Evolutionary conservation across 64 coral and sea anemone genomes (phyloP).

Genomic region (Catalaphyllia jardinei): DNA sequence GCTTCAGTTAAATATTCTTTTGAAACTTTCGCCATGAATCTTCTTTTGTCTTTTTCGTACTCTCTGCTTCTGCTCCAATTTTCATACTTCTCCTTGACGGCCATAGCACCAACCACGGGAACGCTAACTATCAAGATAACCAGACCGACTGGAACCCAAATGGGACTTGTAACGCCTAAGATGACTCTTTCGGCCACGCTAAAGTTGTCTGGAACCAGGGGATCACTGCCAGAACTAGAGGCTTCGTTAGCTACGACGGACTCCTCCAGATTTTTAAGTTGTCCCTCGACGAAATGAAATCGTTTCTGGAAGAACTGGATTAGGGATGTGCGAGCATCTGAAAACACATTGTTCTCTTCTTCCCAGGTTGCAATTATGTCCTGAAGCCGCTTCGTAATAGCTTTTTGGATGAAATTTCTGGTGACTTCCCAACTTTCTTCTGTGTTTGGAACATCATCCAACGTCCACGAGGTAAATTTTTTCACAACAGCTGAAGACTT

Average conservation of each 20-base stretch:
- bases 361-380: conserved; percentile 26
- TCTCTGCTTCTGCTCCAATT: not conserved
- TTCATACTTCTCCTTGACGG: not conserved
- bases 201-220: not conserved
- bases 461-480: conserved; percentile 21
- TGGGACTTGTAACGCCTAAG: conserved; percentile 29
- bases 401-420: not conserved
- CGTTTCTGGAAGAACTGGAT: not conserved
- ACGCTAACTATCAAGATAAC: conserved; percentile 12
- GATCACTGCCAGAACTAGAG: no score
- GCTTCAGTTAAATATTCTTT: not conserved
- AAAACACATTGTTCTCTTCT: conserved; percentile 6
- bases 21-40: not conserved
- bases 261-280: not conserved
- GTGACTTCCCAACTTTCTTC: conserved; percentile 16
- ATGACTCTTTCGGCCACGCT: not conserved
- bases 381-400: not conserved
- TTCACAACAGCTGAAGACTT: not conserved
- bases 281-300: conserved; percentile 1
- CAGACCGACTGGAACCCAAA: conserved; percentile 26
- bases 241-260: not conserved
- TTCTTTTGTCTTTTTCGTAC: not conserved
- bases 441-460: conserved; percentile 24
- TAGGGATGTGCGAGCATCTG: conserved; percentile 2
- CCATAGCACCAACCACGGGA: conserved; percentile 10